phyloP scores from a whole-genome alignment of 2,888 invertebrate species.

The Cabera pusaria region DNA sequence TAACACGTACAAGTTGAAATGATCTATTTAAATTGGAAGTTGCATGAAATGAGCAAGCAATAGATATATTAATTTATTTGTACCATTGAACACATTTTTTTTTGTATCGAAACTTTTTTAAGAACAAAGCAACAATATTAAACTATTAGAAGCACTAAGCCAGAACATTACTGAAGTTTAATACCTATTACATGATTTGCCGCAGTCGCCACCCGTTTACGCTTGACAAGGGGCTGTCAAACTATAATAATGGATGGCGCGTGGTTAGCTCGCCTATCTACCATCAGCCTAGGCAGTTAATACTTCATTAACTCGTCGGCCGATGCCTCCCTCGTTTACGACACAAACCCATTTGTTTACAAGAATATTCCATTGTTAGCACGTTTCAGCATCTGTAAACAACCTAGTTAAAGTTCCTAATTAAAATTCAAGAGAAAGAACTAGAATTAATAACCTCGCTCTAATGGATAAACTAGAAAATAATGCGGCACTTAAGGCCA shows the following conservation, averaged over 20 bases:
- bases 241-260: slow-evolving; percentile 29
- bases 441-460: slow-evolving; percentile 21
- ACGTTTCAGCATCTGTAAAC: slow-evolving; percentile 12
- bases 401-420: slow-evolving; percentile 16
- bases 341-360: slow-evolving; percentile 31
- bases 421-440: slow-evolving; percentile 22
- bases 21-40: no score
- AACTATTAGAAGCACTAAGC: no score
- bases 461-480: slow-evolving; percentile 26
- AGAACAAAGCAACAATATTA: no score
- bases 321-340: slow-evolving; percentile 20
- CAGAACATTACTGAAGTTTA: no score
- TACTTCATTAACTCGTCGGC: slow-evolving; percentile 28
- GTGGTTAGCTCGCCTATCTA: slow-evolving; percentile 24
- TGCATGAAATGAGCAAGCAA: no score
- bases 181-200: no score
- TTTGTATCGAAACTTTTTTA: no score
- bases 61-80: no score
- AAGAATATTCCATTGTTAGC: slow-evolving; percentile 30
- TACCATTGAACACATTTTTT: no score
- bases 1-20: no score
- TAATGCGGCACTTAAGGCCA: slow-evolving; percentile 25
- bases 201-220: slow-evolving; percentile 15
- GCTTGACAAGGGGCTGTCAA: slow-evolving; percentile 23
- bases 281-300: slow-evolving; percentile 27